Percentiles rank a stretch among this genome's conserved stretches.
Evolutionary conservation across 2,888 invertebrate species (phyloP).

Genomic region (Eumacrocentrus americanus): DNA sequence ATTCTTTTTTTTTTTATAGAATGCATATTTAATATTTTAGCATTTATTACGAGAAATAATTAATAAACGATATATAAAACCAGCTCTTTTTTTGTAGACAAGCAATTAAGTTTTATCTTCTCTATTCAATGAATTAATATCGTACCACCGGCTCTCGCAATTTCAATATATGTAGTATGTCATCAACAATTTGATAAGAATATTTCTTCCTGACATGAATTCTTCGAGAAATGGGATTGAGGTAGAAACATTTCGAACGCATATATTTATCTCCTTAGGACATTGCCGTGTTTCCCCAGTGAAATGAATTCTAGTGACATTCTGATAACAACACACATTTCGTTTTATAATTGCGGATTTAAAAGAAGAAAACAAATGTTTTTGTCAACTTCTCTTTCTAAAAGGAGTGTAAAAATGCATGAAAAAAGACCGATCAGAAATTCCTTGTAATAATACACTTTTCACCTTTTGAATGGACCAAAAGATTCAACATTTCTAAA

Average conservation of each 20-base stretch:
- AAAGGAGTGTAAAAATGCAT: too few species aligned
- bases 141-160: constrained; percentile 6
- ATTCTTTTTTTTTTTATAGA: constrained; percentile 12
- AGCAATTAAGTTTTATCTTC: not conserved
- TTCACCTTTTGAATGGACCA: not conserved
- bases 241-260: not conserved
- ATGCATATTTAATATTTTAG: not conserved
- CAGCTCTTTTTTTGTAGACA: not conserved
- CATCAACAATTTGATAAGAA: not conserved
- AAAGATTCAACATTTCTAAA: not conserved
- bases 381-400: too few species aligned
- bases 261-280: not conserved
- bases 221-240: not conserved
- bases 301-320: not conserved
- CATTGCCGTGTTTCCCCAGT: not conserved
- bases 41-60: not conserved
- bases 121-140: constrained; percentile 17
- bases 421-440: too few species aligned
- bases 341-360: too few species aligned
- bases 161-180: too few species aligned
- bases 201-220: not conserved
- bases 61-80: not conserved
- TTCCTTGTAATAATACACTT: too few species aligned
- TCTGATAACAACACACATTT: too few species aligned
- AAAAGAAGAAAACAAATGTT: too few species aligned